Conservation (phyloP, 2,888 invertebrate genomes). For the Abscondita cerata region DNA sequence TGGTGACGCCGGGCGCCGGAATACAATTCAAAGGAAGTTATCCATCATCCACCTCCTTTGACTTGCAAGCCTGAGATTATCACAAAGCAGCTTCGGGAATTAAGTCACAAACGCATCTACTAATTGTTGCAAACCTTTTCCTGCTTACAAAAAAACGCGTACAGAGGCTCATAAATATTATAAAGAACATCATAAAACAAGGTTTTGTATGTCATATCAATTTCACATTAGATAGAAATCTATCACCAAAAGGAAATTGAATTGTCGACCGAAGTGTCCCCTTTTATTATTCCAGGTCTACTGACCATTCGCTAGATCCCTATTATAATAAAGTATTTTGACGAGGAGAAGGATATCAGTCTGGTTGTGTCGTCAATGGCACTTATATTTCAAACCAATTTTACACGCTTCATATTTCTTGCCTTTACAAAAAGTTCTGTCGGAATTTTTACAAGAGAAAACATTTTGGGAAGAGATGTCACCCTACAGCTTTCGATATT, state of each 20-base stretch:
- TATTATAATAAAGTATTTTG: constrained; percentile 55
- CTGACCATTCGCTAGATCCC: constrained; percentile 53
- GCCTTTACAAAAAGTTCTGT: constrained; percentile 39
- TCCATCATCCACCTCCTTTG: constrained; percentile 51
- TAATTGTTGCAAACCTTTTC: too few relatives aligned
- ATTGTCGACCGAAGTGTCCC: constrained; percentile 55
- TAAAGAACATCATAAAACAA: constrained; percentile 46
- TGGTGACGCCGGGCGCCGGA: constrained; percentile 55
- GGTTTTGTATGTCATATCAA: constrained; percentile 56
- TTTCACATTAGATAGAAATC: constrained; percentile 57
- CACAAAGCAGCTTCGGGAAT: too few relatives aligned
- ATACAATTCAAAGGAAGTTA: constrained; percentile 50
- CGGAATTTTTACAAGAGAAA: constrained; percentile 51
- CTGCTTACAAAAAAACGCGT: too few relatives aligned
- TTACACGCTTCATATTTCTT: constrained; percentile 56
- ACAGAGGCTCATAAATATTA: constrained; percentile 22
- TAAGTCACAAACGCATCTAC: too few relatives aligned
- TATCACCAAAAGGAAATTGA: constrained; percentile 58
- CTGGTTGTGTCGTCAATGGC: constrained; percentile 54
- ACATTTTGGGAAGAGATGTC: constrained; percentile 41
- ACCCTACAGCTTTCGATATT: constrained; percentile 36
- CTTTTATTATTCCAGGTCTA: constrained; percentile 55
- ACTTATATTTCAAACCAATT: constrained; percentile 57
- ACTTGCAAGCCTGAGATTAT: constrained; percentile 30
- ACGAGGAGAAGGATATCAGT: constrained; percentile 57